A percentile compares a stretch with the other conserved stretches of the same genome.
Evolutionary conservation across 2,113 vertebrate species (phyloP).

Genomic region (Zeus faber): DNA sequence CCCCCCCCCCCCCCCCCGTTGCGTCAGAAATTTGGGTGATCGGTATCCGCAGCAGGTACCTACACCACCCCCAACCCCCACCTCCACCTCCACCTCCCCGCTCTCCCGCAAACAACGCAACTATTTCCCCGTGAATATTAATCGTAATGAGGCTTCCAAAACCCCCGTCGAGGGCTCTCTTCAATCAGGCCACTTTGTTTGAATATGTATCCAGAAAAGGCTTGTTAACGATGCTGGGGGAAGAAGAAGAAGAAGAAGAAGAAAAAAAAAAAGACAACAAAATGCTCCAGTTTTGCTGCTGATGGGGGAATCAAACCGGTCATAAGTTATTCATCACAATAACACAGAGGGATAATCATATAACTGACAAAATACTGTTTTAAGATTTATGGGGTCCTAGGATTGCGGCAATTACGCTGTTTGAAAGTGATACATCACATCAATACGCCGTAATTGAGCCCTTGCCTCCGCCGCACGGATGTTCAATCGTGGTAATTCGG

Average conservation of each 20-base stretch:
- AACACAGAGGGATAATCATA: conserved; percentile 24
- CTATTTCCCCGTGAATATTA: conserved; percentile 58
- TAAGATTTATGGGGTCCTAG: conserved; percentile 22
- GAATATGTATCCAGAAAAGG: conserved; percentile 54
- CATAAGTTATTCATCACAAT: conserved; percentile 59
- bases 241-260: conserved; percentile 37
- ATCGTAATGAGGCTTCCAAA: conserved; percentile 63
- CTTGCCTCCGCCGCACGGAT: conserved; percentile 1
- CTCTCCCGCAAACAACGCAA: conserved; percentile 14
- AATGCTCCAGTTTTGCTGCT: conserved; percentile 54
- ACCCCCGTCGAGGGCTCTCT: conserved; percentile 31
- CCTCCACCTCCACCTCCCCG: neutral
- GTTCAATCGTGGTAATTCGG: conserved; percentile 16
- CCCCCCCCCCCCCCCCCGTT: too few species aligned
- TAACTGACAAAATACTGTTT: conserved; percentile 37
- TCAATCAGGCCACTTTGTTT: conserved; percentile 64
- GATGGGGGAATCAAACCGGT: conserved; percentile 51
- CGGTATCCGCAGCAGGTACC: too few species aligned
- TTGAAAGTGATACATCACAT: conserved; percentile 22
- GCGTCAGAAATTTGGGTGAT: too few species aligned
- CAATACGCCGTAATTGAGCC: conserved; percentile 20
- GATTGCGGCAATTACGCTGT: conserved; percentile 11
- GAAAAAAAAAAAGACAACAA: conserved; percentile 43
- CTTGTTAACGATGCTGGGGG: conserved; percentile 46
- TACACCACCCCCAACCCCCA: too few species aligned